Percentiles rank a stretch among this genome's conserved stretches.
Conservation (phyloP, 1,140 invertebrate species). For the Thalassaphorura encarpata region DNA sequence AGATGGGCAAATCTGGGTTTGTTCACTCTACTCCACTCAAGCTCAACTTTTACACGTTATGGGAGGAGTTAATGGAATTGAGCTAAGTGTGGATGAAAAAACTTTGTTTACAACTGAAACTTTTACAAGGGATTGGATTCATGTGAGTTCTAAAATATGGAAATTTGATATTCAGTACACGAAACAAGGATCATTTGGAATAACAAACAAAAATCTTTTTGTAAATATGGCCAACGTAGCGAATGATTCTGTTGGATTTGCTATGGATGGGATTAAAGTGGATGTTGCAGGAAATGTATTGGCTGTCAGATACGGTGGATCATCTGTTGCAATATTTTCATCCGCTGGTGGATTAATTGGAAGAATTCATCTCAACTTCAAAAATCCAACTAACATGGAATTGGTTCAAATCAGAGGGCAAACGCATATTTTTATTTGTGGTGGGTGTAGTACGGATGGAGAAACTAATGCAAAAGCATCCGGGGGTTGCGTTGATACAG, state of each 20-base stretch:
- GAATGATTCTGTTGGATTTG: not conserved
- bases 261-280: conserved; percentile 17
- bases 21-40: not conserved
- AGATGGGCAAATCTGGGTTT: conserved; percentile 15
- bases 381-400: conserved; percentile 16
- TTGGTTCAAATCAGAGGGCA: too few relatives aligned
- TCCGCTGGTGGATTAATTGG: not conserved
- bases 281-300: conserved; percentile 9
- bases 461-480: too few relatives aligned
- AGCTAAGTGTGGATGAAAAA: conserved; percentile 7
- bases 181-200: not conserved
- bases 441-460: too few relatives aligned
- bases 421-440: too few relatives aligned
- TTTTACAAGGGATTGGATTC: not conserved
- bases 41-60: conserved; percentile 1
- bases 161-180: conserved; percentile 1
- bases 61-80: conserved; percentile 18
- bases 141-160: conserved; percentile 13
- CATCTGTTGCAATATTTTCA: conserved; percentile 6
- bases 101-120: conserved; percentile 7
- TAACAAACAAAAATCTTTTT: conserved; percentile 7
- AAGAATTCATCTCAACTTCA: conserved; percentile 1
- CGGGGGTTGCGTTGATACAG: too few relatives aligned
- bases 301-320: conserved; percentile 10
- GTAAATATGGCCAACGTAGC: conserved; percentile 9